Conservation (phyloP, 2,113 vertebrate genomes). For the Poeciliopsis prolifica region DNA sequence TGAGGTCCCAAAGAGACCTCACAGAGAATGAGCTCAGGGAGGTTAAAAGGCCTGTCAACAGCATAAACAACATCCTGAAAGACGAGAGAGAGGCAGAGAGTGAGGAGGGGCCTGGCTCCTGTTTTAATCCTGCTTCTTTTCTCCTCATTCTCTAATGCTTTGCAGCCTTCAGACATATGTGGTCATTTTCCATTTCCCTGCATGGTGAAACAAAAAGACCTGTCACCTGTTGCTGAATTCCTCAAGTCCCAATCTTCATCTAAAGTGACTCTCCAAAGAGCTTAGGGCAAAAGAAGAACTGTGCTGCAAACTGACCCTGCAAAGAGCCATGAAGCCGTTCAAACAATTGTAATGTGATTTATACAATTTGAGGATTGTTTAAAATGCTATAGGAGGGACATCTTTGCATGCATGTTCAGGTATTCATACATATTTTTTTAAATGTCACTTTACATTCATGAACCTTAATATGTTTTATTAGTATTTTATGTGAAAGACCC, state of each 20-base stretch:
- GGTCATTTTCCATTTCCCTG: slow-evolving; percentile 58
- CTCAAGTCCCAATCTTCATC: slow-evolving; percentile 67
- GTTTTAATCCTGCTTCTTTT: slow-evolving; percentile 69
- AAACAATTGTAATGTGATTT: slow-evolving; percentile 17
- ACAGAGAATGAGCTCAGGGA: slow-evolving; percentile 67
- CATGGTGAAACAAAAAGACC: slow-evolving; percentile 67
- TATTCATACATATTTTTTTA: not conserved
- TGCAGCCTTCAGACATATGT: slow-evolving; percentile 68
- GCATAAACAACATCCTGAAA: slow-evolving; percentile 70
- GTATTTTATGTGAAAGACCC: not conserved
- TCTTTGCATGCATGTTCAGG: not conserved
- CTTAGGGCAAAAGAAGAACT: slow-evolving; percentile 59
- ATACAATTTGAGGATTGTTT: slow-evolving; percentile 6
- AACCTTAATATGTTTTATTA: not conserved
- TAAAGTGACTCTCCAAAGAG: slow-evolving; percentile 73
- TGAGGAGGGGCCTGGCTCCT: slow-evolving; percentile 35
- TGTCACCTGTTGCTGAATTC: slow-evolving; percentile 67
- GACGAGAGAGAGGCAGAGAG: slow-evolving; percentile 27
- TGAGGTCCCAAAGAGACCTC: slow-evolving; percentile 71
- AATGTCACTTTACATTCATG: not conserved
- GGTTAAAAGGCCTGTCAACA: slow-evolving; percentile 77
- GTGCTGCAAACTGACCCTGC: slow-evolving; percentile 46
- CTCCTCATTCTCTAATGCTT: slow-evolving; percentile 48
- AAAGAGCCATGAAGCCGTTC: slow-evolving; percentile 35
- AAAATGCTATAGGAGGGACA: slow-evolving; percentile 12